A percentile compares a stretch with the other conserved stretches of the same genome.
These are phyloP conservation scores for Boleophthalmus pectinirostris DNA, from an alignment of 2,113 vertebrate species.

Conservation along the genomic window DNA sequence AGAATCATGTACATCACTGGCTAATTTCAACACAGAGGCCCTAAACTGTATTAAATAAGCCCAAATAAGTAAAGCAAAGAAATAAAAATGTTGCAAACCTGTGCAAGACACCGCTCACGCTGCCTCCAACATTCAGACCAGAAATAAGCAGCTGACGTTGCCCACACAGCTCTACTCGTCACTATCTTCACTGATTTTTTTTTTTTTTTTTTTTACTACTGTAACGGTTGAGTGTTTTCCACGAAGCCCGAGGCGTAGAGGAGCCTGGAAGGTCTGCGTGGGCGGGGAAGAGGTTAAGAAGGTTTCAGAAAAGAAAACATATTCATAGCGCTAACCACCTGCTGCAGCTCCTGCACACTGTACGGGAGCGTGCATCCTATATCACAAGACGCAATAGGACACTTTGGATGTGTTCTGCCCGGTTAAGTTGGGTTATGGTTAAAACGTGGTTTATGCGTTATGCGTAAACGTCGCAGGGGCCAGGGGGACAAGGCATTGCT, in stretches of 20 bases:
- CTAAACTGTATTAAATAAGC: neutral
- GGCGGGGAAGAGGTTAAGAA: slow-evolving; percentile 69
- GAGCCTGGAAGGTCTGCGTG: slow-evolving; percentile 57
- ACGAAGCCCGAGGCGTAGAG: slow-evolving; percentile 32
- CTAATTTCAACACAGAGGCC: neutral
- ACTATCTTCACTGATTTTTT: slow-evolving; percentile 22
- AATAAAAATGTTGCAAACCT: neutral
- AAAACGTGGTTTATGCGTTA: neutral
- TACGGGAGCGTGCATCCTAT: neutral
- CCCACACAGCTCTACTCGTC: slow-evolving; percentile 46
- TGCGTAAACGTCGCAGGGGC: neutral
- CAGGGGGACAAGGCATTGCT: slow-evolving; percentile 37
- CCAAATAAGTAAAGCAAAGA: neutral
- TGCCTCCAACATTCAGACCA: slow-evolving; percentile 21
- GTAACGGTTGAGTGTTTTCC: slow-evolving; percentile 20
- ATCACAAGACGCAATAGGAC: neutral
- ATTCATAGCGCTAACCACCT: slow-evolving; percentile 42
- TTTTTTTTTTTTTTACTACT: slow-evolving; percentile 31
- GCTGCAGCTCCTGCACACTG: slow-evolving; percentile 22
- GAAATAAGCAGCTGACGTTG: slow-evolving; percentile 31
- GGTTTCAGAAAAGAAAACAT: slow-evolving; percentile 40
- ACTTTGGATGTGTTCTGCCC: neutral
- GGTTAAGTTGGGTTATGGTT: neutral
- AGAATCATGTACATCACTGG: neutral
- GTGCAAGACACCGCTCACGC: slow-evolving; percentile 43